phyloP scores from a whole-genome alignment of 2,113 vertebrate genomes.

The Oceanites oceanicus region DNA sequence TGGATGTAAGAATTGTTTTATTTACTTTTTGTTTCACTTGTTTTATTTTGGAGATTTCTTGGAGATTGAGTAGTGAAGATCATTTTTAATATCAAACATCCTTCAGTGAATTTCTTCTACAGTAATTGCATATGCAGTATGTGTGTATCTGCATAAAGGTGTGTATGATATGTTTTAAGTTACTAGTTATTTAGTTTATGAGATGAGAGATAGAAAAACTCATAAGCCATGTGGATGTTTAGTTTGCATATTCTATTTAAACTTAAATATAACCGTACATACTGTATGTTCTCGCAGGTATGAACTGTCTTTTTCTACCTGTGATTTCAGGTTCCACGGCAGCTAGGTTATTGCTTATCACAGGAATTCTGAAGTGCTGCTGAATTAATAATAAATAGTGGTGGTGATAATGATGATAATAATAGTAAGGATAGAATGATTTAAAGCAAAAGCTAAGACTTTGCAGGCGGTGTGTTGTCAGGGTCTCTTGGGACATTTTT shows the following conservation, averaged over 20 bases:
- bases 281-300: neutral
- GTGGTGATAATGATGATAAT: neutral
- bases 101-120: neutral
- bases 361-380: neutral
- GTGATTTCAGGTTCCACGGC: neutral
- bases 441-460: neutral
- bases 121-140: neutral
- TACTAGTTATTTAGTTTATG: neutral
- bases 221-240: neutral
- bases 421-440: neutral
- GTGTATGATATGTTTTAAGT: neutral
- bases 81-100: neutral
- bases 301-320: neutral
- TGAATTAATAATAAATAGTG: neutral
- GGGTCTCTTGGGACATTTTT: neutral
- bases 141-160: neutral
- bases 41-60: neutral
- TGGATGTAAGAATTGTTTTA: neutral
- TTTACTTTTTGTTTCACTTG: neutral
- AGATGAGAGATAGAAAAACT: neutral
- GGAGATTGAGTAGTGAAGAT: neutral
- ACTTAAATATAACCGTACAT: neutral
- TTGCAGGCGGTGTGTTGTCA: neutral
- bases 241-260: neutral
- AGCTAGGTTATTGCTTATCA: neutral